Evolutionary conservation across 2,797 vertebrate genomes (phyloP).

Genomic region (Triplophysa yarkandensis): DNA sequence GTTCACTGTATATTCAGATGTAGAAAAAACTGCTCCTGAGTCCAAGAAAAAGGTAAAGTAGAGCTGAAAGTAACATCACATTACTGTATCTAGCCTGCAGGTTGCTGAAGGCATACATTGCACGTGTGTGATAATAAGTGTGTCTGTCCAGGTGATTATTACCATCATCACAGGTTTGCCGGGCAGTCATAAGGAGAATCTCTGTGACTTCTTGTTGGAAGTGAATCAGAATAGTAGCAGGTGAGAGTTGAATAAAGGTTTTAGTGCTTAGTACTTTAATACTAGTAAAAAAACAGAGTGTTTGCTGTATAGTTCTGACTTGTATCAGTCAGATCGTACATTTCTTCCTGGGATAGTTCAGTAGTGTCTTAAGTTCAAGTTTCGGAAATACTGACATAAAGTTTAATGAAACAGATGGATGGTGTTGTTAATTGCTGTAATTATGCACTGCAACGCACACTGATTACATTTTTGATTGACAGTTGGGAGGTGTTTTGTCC

Average conservation of each 20-base stretch:
- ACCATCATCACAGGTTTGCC: slow-evolving; percentile 89
- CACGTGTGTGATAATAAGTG: slow-evolving; percentile 6
- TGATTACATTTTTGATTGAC: slow-evolving; percentile 41
- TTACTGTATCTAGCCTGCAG: neutral
- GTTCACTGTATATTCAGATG: slow-evolving; percentile 78
- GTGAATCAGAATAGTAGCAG: slow-evolving; percentile 84
- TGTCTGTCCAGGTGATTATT: slow-evolving; percentile 79
- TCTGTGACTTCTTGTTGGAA: slow-evolving; percentile 83
- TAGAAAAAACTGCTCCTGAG: slow-evolving; percentile 63
- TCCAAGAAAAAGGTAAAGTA: slow-evolving; percentile 80
- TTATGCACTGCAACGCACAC: neutral
- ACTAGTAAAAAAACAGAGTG: no score
- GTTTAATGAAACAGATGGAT: neutral
- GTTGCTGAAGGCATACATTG: slow-evolving; percentile 9
- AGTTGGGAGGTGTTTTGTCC: slow-evolving; percentile 91
- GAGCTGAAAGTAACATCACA: neutral
- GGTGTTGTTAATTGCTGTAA: neutral
- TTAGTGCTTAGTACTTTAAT: no score
- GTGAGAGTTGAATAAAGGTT: slow-evolving; percentile 70
- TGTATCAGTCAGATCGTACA: neutral
- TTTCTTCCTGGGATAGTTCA: neutral
- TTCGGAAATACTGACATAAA: neutral
- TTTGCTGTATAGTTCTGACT: neutral
- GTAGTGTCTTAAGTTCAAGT: neutral
- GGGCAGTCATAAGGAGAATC: slow-evolving; percentile 85